Conservation (phyloP, 2,888 invertebrate genomes). For the Entomobrya multifasciata region DNA sequence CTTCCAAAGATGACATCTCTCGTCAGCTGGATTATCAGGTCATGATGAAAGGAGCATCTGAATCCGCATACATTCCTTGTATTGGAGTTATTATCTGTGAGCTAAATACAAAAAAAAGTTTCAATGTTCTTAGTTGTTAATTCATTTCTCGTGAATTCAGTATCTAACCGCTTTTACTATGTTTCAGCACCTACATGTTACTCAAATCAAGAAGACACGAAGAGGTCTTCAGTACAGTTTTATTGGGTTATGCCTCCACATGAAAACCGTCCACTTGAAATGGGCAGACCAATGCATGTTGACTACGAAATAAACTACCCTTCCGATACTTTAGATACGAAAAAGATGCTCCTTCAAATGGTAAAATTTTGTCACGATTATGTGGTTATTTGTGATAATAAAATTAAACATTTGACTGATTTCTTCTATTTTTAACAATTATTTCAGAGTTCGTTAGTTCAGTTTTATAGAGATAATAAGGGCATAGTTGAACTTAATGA, state of each 20-base stretch:
- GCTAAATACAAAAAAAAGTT: constrained; percentile 80
- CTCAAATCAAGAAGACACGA: constrained; percentile 85
- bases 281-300: constrained; percentile 94
- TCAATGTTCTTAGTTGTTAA: not conserved
- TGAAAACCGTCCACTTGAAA: constrained; percentile 94
- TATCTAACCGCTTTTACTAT: too few species aligned
- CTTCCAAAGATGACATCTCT: constrained; percentile 88
- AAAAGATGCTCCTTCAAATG: constrained; percentile 76
- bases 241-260: constrained; percentile 99
- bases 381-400: too few species aligned
- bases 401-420: not conserved
- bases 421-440: not conserved
- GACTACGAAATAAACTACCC: constrained; percentile 84
- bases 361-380: constrained; percentile 58
- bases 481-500: constrained; percentile 78
- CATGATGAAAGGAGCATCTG: constrained; percentile 91
- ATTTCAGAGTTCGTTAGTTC: constrained; percentile 75
- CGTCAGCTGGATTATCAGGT: constrained; percentile 97
- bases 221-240: constrained; percentile 90
- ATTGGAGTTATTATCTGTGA: constrained; percentile 95
- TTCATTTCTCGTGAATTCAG: too few species aligned
- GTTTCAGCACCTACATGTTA: constrained; percentile 86
- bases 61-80: constrained; percentile 96
- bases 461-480: constrained; percentile 79
- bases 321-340: constrained; percentile 75